Conservation (phyloP, 1,140 invertebrate species). For the Goniozus legneri region DNA sequence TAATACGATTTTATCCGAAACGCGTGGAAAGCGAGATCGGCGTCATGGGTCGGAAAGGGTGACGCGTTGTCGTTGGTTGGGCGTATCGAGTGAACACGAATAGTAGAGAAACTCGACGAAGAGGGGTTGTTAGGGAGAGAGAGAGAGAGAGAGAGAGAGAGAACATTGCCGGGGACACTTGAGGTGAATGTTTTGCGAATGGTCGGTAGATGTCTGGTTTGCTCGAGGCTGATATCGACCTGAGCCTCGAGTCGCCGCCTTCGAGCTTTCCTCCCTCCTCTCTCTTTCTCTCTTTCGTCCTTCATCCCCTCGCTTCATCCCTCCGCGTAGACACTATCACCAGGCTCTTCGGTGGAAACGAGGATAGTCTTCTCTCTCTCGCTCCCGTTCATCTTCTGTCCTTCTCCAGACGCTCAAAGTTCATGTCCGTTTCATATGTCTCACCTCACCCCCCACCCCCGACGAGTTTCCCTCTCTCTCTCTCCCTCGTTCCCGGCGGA, state of each 20-base stretch:
- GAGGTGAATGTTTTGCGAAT: constrained; percentile 57
- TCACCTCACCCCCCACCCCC: constrained; percentile 38
- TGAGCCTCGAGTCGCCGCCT: constrained; percentile 40
- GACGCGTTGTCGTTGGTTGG: too few relatives aligned
- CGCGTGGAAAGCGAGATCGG: too few relatives aligned
- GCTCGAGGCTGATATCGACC: constrained; percentile 54
- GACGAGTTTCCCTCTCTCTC: constrained; percentile 26
- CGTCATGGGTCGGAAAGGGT: too few relatives aligned
- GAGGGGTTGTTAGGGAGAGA: neutral
- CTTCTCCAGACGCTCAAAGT: constrained; percentile 34
- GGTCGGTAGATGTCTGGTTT: constrained; percentile 56
- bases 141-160: constrained; percentile 6
- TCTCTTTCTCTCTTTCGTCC: constrained; percentile 9
- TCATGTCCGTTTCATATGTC: constrained; percentile 47
- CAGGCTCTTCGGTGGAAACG: constrained; percentile 15
- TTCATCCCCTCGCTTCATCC: constrained; percentile 1
- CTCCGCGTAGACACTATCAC: constrained; percentile 16
- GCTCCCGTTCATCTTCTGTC: constrained; percentile 7
- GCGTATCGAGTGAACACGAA: constrained; percentile 18
- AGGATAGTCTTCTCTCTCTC: constrained; percentile 2
- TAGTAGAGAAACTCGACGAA: neutral
- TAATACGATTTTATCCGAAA: too few relatives aligned
- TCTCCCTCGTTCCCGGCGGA: constrained; percentile 24
- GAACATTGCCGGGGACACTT: constrained; percentile 48
- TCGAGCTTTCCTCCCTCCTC: constrained; percentile 22